Conservation (phyloP, 2,113 vertebrate genomes). For the Pogonocichla stellata region DNA sequence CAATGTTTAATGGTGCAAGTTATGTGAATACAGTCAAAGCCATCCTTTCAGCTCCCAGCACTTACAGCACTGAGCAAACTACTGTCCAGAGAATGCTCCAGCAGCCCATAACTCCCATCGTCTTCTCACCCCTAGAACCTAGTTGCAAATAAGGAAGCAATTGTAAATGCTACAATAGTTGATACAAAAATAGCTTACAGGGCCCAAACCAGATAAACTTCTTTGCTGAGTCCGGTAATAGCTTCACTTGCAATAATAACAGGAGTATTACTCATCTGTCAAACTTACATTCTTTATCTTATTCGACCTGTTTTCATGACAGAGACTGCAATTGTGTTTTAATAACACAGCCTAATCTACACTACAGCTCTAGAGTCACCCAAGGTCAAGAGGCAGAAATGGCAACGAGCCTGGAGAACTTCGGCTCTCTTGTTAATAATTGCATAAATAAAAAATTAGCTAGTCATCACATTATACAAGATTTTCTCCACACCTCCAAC, state of each 20-base stretch:
- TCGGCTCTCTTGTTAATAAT: background rate
- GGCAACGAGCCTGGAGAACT: background rate
- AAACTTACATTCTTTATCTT: background rate
- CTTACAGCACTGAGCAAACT: background rate
- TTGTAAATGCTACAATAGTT: background rate
- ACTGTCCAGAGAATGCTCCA: background rate
- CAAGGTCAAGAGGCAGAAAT: conserved; percentile 3
- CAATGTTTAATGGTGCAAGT: background rate
- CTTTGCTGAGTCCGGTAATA: background rate
- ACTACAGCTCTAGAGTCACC: background rate
- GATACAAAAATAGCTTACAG: background rate
- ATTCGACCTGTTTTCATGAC: background rate
- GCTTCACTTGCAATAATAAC: background rate
- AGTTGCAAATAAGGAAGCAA: background rate
- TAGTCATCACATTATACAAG: background rate
- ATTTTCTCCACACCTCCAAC: background rate
- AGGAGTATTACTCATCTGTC: background rate
- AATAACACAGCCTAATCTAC: background rate
- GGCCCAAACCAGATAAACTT: background rate
- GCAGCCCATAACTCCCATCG: background rate
- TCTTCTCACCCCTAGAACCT: background rate
- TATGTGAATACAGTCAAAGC: background rate
- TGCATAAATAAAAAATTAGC: background rate
- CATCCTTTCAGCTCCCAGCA: background rate
- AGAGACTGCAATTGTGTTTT: background rate